Evolutionary conservation across 2,888 invertebrate species (phyloP), one percentile per base, ranked within the genome.

Genomic region (Mimas tiliae): DNA sequence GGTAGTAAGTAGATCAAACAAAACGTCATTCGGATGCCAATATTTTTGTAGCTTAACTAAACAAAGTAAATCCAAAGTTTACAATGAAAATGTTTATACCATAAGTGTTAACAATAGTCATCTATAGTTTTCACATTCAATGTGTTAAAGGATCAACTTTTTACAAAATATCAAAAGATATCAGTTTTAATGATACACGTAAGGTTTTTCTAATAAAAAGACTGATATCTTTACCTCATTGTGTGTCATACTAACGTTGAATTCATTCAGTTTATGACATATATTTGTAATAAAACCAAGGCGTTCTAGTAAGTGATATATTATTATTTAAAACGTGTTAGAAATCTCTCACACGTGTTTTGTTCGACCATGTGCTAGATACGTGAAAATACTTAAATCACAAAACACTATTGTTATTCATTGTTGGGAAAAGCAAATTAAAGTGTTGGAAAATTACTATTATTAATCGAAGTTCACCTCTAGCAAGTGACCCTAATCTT

Each of bases 261-360:
- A 11, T 14, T 14, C 50, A 19, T 50, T 50, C n/a, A n/a, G 6
- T 76, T 1, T 50, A 50, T 16, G 48, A n/a, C 16, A 48, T 14
- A 9, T 19, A 6, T 27, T 27, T 55, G 4, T 55, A 34, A 55
- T 16, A 16, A 34, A 16, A 34, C 6, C 27, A 27, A 27, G 27
- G 27, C 27, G 27, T 27, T 27, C 27, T 27, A 27, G 27, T 4
- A 27, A 27, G 27, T 27, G 27, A 27, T 27, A 27, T 27, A 27
- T 27, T 4, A 27, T 27, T 27, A 4, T 1, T 27, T 27, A 27
- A 1, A 27, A 27, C 27, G n/a, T 33, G n/a, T 38, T 16, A 16
- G 11, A 38, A 55, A 34, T 34, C 34, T 34, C 16, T 58, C 11
- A 38, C 58, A 58, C 58, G 42, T 58, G 58, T 42, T 14, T 34